Conservation (phyloP, 92 coral and sea anemone species). For the Phymanthus crucifer region DNA sequence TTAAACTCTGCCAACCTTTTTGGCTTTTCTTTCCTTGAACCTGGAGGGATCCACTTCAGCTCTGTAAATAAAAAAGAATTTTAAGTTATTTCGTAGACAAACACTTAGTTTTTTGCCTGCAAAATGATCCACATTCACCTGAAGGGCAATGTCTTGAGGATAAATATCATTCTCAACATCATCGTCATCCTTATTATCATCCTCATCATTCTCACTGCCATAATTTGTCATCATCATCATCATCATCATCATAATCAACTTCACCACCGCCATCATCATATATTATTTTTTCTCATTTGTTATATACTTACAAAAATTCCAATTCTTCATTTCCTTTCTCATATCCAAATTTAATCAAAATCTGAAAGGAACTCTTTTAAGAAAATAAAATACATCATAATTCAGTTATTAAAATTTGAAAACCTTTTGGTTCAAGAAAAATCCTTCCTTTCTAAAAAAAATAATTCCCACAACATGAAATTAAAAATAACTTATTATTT, state of each 20-base stretch:
- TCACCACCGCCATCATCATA: too few species aligned
- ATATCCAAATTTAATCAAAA: conserved; percentile 64
- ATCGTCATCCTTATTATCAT: too few species aligned
- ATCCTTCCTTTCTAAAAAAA: not conserved
- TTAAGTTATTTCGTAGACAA: not conserved
- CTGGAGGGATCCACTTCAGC: conserved; percentile 40
- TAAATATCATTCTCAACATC: too few species aligned
- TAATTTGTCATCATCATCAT: too few species aligned
- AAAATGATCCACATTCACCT: not conserved
- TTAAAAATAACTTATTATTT: too few species aligned
- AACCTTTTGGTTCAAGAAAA: not conserved
- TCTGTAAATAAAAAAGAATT: conserved; percentile 10
- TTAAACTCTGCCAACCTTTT: conserved; percentile 13
- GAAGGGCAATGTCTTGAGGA: too few species aligned
- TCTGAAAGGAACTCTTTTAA: conserved; percentile 79
- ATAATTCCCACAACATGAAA: too few species aligned
- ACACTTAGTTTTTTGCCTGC: not conserved
- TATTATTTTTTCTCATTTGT: too few species aligned
- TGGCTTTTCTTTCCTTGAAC: conserved; percentile 44
- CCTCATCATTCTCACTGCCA: too few species aligned
- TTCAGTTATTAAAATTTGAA: not conserved
- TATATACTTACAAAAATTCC: conserved; percentile 76
- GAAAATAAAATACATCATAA: not conserved
- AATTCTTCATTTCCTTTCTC: conserved; percentile 60
- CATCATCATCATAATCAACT: too few species aligned